phyloP scores from a whole-genome alignment of 1,140 invertebrate genomes.

The Ips typographus region DNA sequence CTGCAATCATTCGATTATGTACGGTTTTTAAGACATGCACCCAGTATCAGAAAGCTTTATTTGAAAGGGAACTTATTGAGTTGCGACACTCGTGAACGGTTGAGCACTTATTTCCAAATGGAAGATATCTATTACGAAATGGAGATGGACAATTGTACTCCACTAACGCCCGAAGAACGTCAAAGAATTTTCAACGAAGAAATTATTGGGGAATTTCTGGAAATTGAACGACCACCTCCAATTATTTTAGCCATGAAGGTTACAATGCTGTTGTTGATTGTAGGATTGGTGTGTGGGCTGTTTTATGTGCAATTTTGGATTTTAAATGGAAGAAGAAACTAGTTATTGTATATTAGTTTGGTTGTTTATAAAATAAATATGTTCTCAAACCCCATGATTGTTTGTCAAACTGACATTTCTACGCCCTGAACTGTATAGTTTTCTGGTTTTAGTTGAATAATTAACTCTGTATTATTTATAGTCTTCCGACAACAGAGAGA shows the following conservation, averaged over 20 bases:
- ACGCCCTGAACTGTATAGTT: no score
- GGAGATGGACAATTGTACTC: neutral
- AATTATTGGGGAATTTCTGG: no score
- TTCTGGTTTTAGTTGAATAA: no score
- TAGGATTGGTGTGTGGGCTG: conserved; percentile 18
- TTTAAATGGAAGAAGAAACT: conserved; percentile 5
- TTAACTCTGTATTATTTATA: no score
- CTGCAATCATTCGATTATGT: neutral
- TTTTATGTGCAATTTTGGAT: conserved; percentile 35
- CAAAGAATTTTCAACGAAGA: no score
- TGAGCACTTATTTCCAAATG: neutral
- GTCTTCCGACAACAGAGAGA: no score
- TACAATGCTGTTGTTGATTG: conserved; percentile 15
- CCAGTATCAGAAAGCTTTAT: neutral
- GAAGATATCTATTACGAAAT: neutral
- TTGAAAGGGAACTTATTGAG: neutral
- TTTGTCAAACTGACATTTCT: no score
- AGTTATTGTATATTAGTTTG: no score
- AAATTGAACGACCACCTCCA: neutral
- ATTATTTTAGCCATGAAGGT: conserved; percentile 12
- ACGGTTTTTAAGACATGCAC: neutral
- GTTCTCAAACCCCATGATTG: no score
- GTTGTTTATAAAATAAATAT: no score
- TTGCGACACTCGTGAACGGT: neutral
- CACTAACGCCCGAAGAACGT: neutral